Evolutionary conservation across 1,140 invertebrate genomes (phyloP).

Genomic region (Temnothorax nylanderi): DNA sequence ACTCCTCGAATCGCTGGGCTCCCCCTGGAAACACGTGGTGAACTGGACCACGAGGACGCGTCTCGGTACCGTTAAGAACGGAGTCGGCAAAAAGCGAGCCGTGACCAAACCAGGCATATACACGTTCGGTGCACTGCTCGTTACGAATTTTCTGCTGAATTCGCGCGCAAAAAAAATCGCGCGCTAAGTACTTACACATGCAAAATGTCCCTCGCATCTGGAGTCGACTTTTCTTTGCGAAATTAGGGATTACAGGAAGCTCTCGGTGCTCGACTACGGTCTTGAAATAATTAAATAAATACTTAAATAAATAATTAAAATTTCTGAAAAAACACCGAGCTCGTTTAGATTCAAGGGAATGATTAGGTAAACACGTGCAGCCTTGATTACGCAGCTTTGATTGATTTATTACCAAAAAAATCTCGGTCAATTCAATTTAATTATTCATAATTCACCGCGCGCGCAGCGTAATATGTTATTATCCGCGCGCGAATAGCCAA

Average conservation of each 20-base stretch:
- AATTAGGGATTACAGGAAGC: background rate
- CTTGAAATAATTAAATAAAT: background rate
- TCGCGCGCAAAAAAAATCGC: background rate
- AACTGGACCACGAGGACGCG: slow-evolving; percentile 78
- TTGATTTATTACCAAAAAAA: background rate
- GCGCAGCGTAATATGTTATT: background rate
- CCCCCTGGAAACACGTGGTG: slow-evolving; percentile 68
- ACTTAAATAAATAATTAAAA: slow-evolving; percentile 7
- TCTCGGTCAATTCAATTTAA: background rate
- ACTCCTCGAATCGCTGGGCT: slow-evolving; percentile 58
- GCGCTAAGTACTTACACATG: background rate
- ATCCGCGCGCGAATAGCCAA: background rate
- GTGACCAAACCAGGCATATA: slow-evolving; percentile 69
- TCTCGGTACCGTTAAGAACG: slow-evolving; percentile 74
- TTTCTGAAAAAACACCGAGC: background rate
- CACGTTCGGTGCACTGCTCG: slow-evolving; percentile 43
- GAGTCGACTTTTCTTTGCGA: background rate
- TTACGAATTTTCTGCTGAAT: slow-evolving; percentile 66
- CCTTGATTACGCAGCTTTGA: background rate
- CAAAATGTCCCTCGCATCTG: background rate
- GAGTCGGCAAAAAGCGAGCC: slow-evolving; percentile 69
- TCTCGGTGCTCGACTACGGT: background rate
- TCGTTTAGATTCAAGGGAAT: background rate
- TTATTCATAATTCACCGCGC: background rate
- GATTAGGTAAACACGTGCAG: background rate